Evolutionary conservation across 2,113 vertebrate species (phyloP).

Genomic region (Microtus pennsylvanicus): DNA sequence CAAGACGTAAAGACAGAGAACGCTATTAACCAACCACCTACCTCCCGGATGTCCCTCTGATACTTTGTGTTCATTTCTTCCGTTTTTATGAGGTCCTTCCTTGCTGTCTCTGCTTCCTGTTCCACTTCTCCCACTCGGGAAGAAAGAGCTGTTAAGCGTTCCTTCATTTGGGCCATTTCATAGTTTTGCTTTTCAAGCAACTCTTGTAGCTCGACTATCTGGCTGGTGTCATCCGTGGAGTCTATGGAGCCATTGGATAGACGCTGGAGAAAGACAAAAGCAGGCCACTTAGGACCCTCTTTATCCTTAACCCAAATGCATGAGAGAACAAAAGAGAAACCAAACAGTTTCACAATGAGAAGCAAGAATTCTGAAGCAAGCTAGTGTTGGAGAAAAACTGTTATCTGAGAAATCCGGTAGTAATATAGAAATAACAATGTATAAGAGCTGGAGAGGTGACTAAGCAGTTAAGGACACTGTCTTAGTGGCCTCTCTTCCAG

Average conservation of each 20-base stretch:
- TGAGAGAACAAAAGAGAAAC: neutral
- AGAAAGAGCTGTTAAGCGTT: slow-evolving; percentile 95
- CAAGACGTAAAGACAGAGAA: neutral
- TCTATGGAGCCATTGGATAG: slow-evolving; percentile 98
- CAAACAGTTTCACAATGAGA: neutral
- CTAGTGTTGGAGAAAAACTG: neutral
- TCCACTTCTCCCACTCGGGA: slow-evolving; percentile 97
- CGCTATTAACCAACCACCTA: slow-evolving; percentile 78
- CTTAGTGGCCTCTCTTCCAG: neutral
- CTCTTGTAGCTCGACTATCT: slow-evolving; percentile 98
- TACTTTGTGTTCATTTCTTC: slow-evolving; percentile 99
- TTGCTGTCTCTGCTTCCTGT: slow-evolving; percentile 97
- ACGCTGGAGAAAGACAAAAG: slow-evolving; percentile 86
- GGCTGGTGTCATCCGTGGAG: slow-evolving; percentile 94
- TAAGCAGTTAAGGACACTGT: neutral
- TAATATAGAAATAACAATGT: slow-evolving; percentile 6
- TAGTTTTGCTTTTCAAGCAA: slow-evolving; percentile 99
- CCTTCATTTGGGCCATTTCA: slow-evolving; percentile 99
- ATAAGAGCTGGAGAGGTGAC: too few relatives aligned
- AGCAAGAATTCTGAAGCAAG: slow-evolving; percentile 3
- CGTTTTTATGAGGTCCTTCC: slow-evolving; percentile 98
- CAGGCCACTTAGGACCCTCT: neutral
- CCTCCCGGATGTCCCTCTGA: slow-evolving; percentile 99
- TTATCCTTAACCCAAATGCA: neutral
- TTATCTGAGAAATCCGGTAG: slow-evolving; percentile 11